Base-by-base conservation (phyloP, 2,797 vertebrate genomes). In the Brachymystax lenok region DNA sequence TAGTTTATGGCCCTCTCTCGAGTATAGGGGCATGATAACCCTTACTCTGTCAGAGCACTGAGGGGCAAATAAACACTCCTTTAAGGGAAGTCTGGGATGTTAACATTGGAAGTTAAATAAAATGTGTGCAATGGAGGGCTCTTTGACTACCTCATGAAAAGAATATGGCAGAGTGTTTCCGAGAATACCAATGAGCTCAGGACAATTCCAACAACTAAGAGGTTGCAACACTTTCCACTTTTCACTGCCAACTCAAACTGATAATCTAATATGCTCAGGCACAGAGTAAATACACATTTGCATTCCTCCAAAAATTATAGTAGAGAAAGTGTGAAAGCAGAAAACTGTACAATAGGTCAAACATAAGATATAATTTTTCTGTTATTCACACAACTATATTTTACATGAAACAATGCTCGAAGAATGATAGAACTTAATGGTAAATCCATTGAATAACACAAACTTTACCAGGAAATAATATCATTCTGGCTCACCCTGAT, bases 321-420 rank as follows among this genome's bases (percentile, higher is more conserved):
- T 17, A 17, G 30, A 68, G 66, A 68, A 68, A 33, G n/a, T 46
- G 40, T 46, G 56, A 59, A 59, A 19, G 56, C 19, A 59, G n/a
- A 21, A 59, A 19, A 21, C n/a, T 59, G 19, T n/a, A 59, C 17
- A 59, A 59, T 59, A 59, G 14, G 54, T n/a, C 4, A n/a, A 56
- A n/a, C 54, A 56, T 56, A 46, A 46, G 40, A 46, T 46, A 12
- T 12, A 13, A 46, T 46, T 46, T 59, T 59, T 59, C 7, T n/a
- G 56, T 59, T 59, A 64, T 24, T 64, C 19, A 64, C 61, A 64
- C 56, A 28, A 27, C 63, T 66, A 66, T 66, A 33, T 28, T 67
- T 67, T 5, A 67, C 27, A 19, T 67, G 2, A 67, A 67, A 67
- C 27, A 28, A 27, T 13, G 59, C 21, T 33, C 5, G 6, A 14